Percentiles rank a stretch among this genome's conserved stretches.
Conservation (phyloP, 2,797 vertebrate species). For the Pangasius djambal region DNA sequence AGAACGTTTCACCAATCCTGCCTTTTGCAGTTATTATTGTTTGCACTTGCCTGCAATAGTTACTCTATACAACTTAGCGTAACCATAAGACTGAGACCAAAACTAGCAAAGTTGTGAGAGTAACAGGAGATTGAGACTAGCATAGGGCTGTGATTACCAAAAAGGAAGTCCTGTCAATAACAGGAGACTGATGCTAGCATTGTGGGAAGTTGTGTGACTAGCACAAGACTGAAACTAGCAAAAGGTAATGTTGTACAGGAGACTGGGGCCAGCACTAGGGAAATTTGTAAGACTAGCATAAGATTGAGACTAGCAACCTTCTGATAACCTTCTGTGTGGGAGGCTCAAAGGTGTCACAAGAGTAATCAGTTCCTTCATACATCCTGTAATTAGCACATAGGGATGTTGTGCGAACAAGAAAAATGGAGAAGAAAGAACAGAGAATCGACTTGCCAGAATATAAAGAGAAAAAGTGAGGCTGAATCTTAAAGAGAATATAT, state of each 20-base stretch:
- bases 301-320: neutral
- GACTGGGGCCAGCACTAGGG: neutral
- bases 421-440: neutral
- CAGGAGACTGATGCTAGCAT: neutral
- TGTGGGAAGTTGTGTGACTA: neutral
- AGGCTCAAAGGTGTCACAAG: neutral
- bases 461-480: too few relatives aligned
- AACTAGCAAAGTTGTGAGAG: neutral
- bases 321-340: neutral
- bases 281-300: neutral
- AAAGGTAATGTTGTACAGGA: neutral
- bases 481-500: constrained; percentile 27
- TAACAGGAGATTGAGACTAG: neutral
- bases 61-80: too few relatives aligned
- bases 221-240: neutral
- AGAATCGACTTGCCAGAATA: neutral
- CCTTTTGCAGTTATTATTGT: too few relatives aligned
- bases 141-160: neutral
- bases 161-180: neutral
- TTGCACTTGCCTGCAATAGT: too few relatives aligned
- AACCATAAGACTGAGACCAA: too few relatives aligned
- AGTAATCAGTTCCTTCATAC: neutral
- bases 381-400: neutral
- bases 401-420: neutral
- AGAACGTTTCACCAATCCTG: too few relatives aligned